Evolutionary conservation across 2,797 vertebrate genomes (phyloP).

Genomic region (Avahi laniger): DNA sequence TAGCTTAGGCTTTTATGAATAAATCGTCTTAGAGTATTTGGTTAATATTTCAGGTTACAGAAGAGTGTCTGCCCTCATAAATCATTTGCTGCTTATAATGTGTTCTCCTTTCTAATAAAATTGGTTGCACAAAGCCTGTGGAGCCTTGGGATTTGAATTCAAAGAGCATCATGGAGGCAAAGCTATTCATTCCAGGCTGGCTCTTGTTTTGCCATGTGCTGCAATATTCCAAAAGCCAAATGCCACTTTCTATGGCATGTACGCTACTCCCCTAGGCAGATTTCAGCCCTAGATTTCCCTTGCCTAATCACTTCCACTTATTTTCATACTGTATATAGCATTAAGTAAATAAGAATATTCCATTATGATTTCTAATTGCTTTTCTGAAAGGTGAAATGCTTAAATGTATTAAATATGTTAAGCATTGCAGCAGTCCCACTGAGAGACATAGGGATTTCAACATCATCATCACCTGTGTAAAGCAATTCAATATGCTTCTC

Average conservation of each 20-base stretch:
- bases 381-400: conserved; percentile 44
- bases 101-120: conserved; percentile 70
- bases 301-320: conserved; percentile 66
- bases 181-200: conserved; percentile 32
- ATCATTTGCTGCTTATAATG: conserved; percentile 53
- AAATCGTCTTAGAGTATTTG: conserved; percentile 25
- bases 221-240: conserved; percentile 58
- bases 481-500: background rate
- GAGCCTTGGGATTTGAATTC: conserved; percentile 33
- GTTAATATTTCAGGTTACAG: conserved; percentile 28
- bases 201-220: background rate
- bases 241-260: background rate
- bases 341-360: conserved; percentile 44
- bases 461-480: background rate
- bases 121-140: background rate
- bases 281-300: background rate
- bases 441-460: background rate
- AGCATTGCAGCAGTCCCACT: background rate
- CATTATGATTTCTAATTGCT: conserved; percentile 38
- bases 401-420: conserved; percentile 32
- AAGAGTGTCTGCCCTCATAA: conserved; percentile 50
- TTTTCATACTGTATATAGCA: conserved; percentile 57
- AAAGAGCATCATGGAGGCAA: background rate
- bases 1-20: background rate
- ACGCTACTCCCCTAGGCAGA: background rate